Evolutionary conservation across 2,797 vertebrate genomes (phyloP).

Genomic region (Podargus strigoides): DNA sequence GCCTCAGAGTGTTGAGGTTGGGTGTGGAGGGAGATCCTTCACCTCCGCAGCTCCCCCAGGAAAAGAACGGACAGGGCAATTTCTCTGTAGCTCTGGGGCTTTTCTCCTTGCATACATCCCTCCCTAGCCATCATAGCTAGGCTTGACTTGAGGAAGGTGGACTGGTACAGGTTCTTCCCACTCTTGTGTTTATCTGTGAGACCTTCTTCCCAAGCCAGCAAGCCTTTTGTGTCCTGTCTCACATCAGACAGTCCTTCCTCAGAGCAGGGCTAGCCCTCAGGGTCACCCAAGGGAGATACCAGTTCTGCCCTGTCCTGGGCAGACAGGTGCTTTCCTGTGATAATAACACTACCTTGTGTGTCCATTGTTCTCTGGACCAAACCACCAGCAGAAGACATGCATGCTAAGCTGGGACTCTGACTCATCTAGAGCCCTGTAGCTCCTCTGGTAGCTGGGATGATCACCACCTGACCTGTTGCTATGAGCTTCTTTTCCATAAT

Average conservation of each 20-base stretch:
- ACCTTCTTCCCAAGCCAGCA: background rate
- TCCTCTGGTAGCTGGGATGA: background rate
- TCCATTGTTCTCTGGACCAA: background rate
- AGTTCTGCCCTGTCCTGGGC: background rate
- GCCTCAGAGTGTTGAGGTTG: background rate
- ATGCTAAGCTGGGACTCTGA: background rate
- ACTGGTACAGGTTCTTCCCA: background rate
- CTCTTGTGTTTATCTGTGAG: background rate
- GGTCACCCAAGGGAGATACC: background rate
- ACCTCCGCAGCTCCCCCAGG: background rate
- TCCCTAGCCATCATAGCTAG: background rate
- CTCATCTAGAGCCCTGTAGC: background rate
- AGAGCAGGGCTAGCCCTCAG: background rate
- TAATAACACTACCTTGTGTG: accelerated
- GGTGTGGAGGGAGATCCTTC: background rate
- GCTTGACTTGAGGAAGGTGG: background rate
- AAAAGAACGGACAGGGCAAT: background rate
- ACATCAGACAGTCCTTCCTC: background rate
- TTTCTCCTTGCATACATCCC: background rate
- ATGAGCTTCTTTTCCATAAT: background rate
- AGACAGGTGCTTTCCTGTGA: background rate
- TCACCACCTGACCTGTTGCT: background rate
- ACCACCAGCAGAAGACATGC: background rate
- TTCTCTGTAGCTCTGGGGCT: background rate
- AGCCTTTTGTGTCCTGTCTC: background rate